These are phyloP conservation scores for Trematomus loennbergii DNA, from an alignment of 2,113 vertebrate species.

Conservation along the genomic window DNA sequence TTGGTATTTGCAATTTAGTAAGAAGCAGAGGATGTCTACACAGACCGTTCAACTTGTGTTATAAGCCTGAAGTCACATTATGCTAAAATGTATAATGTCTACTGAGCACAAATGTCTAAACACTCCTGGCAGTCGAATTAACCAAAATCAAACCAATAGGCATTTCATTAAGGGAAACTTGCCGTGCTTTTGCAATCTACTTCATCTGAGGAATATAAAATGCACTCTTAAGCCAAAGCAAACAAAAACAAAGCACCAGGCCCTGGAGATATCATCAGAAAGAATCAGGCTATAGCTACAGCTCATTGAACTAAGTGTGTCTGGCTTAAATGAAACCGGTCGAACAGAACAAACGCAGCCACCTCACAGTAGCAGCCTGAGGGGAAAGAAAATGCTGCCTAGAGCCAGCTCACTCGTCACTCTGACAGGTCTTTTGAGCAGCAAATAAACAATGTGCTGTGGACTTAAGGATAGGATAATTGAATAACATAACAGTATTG, in stretches of 20 bases:
- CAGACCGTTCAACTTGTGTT: not conserved
- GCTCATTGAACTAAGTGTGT: slow-evolving; percentile 73
- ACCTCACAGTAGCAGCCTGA: slow-evolving; percentile 79
- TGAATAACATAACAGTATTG: not conserved
- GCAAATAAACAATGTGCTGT: slow-evolving; percentile 30
- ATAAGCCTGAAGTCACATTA: not conserved
- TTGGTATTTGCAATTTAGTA: not conserved
- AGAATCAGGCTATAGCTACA: slow-evolving; percentile 65
- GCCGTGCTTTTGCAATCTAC: slow-evolving; percentile 23
- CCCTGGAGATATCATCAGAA: slow-evolving; percentile 60
- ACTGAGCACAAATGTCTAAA: slow-evolving; percentile 14
- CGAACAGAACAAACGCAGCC: slow-evolving; percentile 85
- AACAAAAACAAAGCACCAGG: slow-evolving; percentile 56
- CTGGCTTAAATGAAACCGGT: slow-evolving; percentile 66
- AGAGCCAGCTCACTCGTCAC: slow-evolving; percentile 42
- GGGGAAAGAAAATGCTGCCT: slow-evolving; percentile 39
- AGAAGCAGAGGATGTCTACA: slow-evolving; percentile 15
- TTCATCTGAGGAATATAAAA: slow-evolving; percentile 49
- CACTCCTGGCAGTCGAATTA: slow-evolving; percentile 29
- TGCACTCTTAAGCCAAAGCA: slow-evolving; percentile 39
- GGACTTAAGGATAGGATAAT: not conserved
- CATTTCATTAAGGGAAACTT: slow-evolving; percentile 44
- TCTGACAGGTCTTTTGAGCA: slow-evolving; percentile 33
- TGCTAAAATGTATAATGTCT: not conserved
- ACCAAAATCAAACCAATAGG: slow-evolving; percentile 44